Conservation (phyloP, 2,113 vertebrate species). For the Athene cunicularia region DNA sequence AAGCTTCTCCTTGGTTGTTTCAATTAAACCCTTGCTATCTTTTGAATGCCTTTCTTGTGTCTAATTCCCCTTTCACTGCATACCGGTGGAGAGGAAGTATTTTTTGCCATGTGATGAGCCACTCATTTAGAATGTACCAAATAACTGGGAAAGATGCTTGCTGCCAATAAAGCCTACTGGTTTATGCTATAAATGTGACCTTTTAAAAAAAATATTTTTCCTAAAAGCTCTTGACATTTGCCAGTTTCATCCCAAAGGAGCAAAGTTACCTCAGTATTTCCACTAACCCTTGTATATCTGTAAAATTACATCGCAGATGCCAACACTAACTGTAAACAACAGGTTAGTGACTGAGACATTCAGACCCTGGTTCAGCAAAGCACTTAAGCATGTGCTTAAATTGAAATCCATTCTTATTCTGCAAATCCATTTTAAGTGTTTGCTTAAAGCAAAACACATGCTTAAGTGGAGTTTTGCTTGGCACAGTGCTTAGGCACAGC, state of each 20-base stretch:
- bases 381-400: not conserved
- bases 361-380: not conserved
- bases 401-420: not conserved
- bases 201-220: not conserved
- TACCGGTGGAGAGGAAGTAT: not conserved
- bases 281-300: not conserved
- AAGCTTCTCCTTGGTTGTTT: slow-evolving; percentile 27
- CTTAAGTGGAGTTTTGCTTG: not conserved
- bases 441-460: not conserved
- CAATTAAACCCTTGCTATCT: slow-evolving; percentile 20
- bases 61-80: slow-evolving; percentile 1
- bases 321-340: not conserved
- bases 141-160: slow-evolving; percentile 9
- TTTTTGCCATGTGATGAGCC: slow-evolving; percentile 20
- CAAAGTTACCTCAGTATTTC: not conserved
- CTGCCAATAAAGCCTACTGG: not conserved
- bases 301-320: not conserved
- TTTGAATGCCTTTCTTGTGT: slow-evolving; percentile 22
- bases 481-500: not conserved
- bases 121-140: slow-evolving; percentile 29
- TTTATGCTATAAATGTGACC: not conserved
- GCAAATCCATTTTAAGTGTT: not conserved
- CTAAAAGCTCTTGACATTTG: not conserved
- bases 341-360: not conserved
- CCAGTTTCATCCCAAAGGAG: slow-evolving; percentile 7